Percentiles rank a stretch among this genome's conserved stretches.
Conservation (phyloP, 2,113 vertebrate species). For the Mus pahari region DNA sequence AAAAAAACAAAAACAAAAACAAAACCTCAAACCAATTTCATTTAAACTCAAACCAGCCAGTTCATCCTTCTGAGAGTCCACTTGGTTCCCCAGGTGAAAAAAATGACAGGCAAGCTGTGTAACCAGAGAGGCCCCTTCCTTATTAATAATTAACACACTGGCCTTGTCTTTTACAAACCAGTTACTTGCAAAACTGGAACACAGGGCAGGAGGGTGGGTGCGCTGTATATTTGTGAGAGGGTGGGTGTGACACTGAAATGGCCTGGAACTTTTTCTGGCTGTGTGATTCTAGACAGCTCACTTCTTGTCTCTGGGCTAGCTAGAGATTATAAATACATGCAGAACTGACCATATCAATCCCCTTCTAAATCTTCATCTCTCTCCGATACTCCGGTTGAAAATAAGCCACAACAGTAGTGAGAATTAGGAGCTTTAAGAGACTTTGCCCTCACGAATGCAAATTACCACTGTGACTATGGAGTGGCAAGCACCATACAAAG, state of each 20-base stretch:
- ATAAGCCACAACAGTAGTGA: not conserved
- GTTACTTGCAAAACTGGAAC: not conserved
- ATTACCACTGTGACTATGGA: not conserved
- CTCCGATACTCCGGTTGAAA: not conserved
- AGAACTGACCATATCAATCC: not conserved
- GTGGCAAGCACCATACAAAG: not conserved
- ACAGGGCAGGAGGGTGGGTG: not conserved
- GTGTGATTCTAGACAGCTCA: not conserved
- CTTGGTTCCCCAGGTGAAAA: not conserved
- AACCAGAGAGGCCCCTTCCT: not conserved
- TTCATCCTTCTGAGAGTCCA: not conserved
- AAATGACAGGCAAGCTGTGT: not conserved
- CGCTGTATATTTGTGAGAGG: rapidly evolving
- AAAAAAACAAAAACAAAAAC: no score
- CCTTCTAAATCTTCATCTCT: not conserved
- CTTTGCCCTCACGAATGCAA: not conserved
- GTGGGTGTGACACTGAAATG: rapidly evolving
- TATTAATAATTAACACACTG: not conserved
- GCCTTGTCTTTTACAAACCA: not conserved
- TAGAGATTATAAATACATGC: not conserved
- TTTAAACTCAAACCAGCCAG: not conserved
- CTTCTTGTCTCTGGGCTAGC: not conserved
- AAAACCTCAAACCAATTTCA: not conserved
- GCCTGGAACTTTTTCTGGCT: not conserved
- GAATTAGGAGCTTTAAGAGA: not conserved